phyloP scores from a whole-genome alignment of 2,888 invertebrate genomes.

The Kryphioiulus occultus region DNA sequence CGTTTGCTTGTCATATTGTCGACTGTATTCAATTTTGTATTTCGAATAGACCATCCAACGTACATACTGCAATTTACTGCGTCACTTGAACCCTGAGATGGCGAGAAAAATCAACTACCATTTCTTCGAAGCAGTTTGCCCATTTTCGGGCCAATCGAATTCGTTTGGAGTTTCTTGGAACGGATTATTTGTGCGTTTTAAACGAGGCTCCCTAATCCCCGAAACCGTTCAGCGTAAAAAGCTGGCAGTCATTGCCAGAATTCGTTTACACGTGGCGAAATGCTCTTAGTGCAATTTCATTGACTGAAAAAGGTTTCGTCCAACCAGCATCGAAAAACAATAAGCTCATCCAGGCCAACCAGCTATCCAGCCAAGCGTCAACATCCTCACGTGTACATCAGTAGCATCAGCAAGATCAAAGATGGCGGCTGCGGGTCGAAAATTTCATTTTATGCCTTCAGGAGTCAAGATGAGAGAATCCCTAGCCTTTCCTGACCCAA shows the following conservation, averaged over 20 bases:
- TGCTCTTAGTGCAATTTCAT: background rate
- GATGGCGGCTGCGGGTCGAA: background rate
- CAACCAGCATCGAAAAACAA: too few relatives aligned
- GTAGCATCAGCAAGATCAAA: background rate
- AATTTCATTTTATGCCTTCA: too few relatives aligned
- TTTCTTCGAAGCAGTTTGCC: too few relatives aligned
- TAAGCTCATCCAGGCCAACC: too few relatives aligned
- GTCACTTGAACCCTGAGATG: too few relatives aligned
- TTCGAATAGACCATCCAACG: too few relatives aligned
- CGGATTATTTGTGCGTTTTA: background rate
- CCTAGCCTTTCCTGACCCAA: background rate
- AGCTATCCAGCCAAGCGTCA: background rate
- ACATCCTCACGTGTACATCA: background rate
- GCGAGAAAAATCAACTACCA: too few relatives aligned
- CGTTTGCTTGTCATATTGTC: too few relatives aligned
- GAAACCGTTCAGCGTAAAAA: constrained; percentile 7
- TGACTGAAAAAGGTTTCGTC: background rate
- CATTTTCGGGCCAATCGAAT: background rate
- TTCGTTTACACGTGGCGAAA: constrained; percentile 1
- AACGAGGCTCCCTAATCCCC: background rate
- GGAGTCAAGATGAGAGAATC: too few relatives aligned
- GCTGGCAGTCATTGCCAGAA: background rate
- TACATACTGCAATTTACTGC: too few relatives aligned
- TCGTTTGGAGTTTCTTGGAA: background rate
- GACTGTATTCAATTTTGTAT: too few relatives aligned